A percentile compares a stretch with the other conserved stretches of the same genome.
These are phyloP conservation scores for Machaerirhynchus nigripectus DNA, from an alignment of 2,113 vertebrate genomes.

Conservation along the genomic window DNA sequence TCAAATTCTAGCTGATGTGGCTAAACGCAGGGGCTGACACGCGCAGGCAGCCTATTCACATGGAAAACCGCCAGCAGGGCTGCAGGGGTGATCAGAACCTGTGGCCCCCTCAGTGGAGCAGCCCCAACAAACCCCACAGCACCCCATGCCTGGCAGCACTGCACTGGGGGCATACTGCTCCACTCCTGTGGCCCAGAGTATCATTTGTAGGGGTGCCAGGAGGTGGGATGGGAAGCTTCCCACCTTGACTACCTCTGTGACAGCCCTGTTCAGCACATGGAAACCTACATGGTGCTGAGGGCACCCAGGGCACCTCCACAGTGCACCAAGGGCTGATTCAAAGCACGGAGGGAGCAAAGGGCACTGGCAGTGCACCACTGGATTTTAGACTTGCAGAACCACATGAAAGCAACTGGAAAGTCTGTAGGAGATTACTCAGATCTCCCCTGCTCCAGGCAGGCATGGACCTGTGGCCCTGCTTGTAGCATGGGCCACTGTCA, in stretches of 20 bases:
- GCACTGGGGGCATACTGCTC: not conserved
- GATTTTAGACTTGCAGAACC: not conserved
- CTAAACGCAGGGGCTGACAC: not conserved
- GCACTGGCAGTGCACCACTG: not conserved
- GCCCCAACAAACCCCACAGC: not conserved
- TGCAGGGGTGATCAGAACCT: not conserved
- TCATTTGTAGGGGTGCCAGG: not conserved
- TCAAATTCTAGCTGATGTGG: not conserved
- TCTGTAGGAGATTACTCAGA: not conserved
- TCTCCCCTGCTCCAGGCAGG: not conserved
- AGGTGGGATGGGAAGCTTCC: not conserved
- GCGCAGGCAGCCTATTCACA: not conserved
- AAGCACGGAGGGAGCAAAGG: not conserved
- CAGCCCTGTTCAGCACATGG: not conserved
- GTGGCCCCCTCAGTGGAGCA: not conserved
- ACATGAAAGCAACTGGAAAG: not conserved
- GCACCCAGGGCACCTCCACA: not conserved
- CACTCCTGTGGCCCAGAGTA: not conserved
- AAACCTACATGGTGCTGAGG: fast-evolving
- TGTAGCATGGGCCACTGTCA: not conserved
- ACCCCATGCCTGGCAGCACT: not conserved
- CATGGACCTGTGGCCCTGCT: not conserved
- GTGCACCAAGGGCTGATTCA: not conserved
- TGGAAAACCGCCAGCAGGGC: not conserved
- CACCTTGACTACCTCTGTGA: not conserved